Conservation (phyloP, 2,113 vertebrate species). For the Oryzias javanicus region DNA sequence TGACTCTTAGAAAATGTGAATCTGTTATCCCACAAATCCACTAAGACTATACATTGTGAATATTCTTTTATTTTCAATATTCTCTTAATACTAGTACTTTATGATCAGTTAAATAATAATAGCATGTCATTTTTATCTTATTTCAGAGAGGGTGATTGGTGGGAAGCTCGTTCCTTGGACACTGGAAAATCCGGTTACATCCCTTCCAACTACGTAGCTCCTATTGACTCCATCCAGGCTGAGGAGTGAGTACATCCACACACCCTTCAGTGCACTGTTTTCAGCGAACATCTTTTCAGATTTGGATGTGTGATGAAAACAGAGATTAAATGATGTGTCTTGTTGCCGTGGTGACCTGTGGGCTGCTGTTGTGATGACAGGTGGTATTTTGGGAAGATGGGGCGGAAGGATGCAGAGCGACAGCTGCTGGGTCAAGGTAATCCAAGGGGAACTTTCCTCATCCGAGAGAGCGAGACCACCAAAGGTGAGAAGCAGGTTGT, state of each 20-base stretch:
- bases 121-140: slow-evolving; percentile 19
- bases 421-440: slow-evolving; percentile 84
- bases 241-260: slow-evolving; percentile 86
- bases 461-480: slow-evolving; percentile 93
- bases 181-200: slow-evolving; percentile 88
- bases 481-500: slow-evolving; percentile 77
- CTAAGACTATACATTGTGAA: too few relatives aligned
- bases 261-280: neutral
- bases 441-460: slow-evolving; percentile 87
- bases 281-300: neutral
- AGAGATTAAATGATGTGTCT: slow-evolving; percentile 23
- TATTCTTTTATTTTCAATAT: too few relatives aligned
- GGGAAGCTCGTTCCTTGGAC: slow-evolving; percentile 92
- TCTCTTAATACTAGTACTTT: neutral
- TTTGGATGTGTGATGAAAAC: slow-evolving; percentile 13
- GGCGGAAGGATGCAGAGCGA: slow-evolving; percentile 91
- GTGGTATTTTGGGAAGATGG: slow-evolving; percentile 97
- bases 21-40: too few relatives aligned
- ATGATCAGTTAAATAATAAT: neutral
- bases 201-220: slow-evolving; percentile 97
- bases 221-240: slow-evolving; percentile 94
- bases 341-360: slow-evolving; percentile 35
- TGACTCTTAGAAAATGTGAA: too few relatives aligned
- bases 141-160: slow-evolving; percentile 94
- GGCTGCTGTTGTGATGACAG: slow-evolving; percentile 70